phyloP scores from a whole-genome alignment of 1,140 invertebrate species.

The Apocrypta bakeri region DNA sequence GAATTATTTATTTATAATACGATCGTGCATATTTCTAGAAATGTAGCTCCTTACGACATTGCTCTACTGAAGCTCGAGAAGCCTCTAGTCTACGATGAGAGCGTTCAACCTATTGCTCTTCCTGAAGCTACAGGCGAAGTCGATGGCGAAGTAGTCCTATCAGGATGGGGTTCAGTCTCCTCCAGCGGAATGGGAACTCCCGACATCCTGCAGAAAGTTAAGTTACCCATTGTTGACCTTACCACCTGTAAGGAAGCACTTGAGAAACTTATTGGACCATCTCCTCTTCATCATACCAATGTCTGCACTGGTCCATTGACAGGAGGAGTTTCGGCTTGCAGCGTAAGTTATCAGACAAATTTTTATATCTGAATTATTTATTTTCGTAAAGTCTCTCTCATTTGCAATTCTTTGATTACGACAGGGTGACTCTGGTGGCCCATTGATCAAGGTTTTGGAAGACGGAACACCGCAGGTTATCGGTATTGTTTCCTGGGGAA shows the following conservation, averaged over 20 bases:
- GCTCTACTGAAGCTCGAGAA: constrained; percentile 76
- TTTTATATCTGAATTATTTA: too few relatives aligned
- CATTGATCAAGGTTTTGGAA: constrained; percentile 69
- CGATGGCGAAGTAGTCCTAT: constrained; percentile 47
- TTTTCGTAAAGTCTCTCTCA: not conserved
- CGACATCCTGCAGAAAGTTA: constrained; percentile 58
- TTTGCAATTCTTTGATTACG: not conserved
- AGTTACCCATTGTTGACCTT: constrained; percentile 59
- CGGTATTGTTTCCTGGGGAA: constrained; percentile 84
- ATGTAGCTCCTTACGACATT: constrained; percentile 78
- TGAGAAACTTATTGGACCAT: constrained; percentile 50
- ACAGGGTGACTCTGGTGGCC: constrained; percentile 80
- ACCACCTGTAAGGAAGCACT: constrained; percentile 59
- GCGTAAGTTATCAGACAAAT: constrained; percentile 58
- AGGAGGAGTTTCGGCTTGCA: constrained; percentile 78
- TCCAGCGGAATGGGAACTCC: constrained; percentile 52
- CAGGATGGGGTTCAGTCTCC: constrained; percentile 58
- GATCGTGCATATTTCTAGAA: constrained; percentile 55
- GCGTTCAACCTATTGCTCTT: constrained; percentile 68
- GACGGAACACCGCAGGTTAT: constrained; percentile 60
- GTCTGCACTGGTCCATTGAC: constrained; percentile 78
- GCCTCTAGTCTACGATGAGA: constrained; percentile 74
- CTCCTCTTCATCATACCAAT: constrained; percentile 70
- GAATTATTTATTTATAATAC: not conserved
- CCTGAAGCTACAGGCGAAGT: constrained; percentile 35